These are phyloP conservation scores for Danaus melanippus DNA, from an alignment of 1,140 invertebrate species.

Conservation along the genomic window DNA sequence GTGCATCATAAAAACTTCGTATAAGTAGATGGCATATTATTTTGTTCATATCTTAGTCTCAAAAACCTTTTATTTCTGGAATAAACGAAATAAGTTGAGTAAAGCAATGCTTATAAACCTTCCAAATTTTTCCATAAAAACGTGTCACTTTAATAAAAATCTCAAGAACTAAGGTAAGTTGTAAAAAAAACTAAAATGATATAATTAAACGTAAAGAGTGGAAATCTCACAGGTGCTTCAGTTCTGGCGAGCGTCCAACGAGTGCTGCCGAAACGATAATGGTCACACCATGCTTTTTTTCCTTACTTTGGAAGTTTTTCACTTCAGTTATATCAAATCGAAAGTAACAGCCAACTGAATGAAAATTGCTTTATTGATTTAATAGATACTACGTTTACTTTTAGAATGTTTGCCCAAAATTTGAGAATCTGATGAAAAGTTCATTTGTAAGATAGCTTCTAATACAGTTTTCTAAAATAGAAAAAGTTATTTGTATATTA, in stretches of 20 bases:
- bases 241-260: conserved; percentile 9
- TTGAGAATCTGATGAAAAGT: too few relatives aligned
- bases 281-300: conserved; percentile 10
- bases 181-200: conserved; percentile 4
- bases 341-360: neutral
- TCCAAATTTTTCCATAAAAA: neutral
- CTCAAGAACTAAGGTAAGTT: too few relatives aligned
- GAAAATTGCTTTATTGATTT: too few relatives aligned
- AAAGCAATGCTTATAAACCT: neutral
- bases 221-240: conserved; percentile 9
- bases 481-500: too few relatives aligned
- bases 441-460: too few relatives aligned
- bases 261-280: conserved; percentile 13
- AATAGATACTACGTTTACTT: too few relatives aligned
- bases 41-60: too few relatives aligned
- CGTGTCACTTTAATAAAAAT: too few relatives aligned
- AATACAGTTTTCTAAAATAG: too few relatives aligned
- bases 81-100: neutral
- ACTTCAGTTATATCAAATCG: conserved; percentile 2
- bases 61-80: neutral
- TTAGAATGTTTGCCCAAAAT: too few relatives aligned
- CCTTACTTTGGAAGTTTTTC: conserved; percentile 8
- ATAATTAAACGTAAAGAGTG: conserved; percentile 6
- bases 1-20: too few relatives aligned
- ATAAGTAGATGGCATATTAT: too few relatives aligned